Base-by-base conservation (phyloP, 2,888 invertebrate genomes). In the Athripsodes cinereus region DNA sequence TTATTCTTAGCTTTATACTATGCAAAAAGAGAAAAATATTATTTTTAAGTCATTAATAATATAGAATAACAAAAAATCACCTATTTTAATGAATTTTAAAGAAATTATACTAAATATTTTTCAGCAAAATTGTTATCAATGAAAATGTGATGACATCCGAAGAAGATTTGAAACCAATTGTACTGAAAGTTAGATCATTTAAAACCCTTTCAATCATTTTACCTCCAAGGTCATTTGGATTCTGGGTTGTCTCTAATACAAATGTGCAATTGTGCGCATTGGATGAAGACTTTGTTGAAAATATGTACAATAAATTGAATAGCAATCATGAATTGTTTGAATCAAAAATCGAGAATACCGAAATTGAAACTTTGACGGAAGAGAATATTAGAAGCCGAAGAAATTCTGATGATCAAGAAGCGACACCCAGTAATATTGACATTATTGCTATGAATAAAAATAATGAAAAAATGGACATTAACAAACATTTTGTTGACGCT, bases 171-270 rank as follows among this genome's bases (percentile, higher is more conserved):
- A 74, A 79, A 60, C 81, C 84, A 2, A 69, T 77, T 52, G 72
- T 85, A 48, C 77, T 75, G 65, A 72, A 72, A 2, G 78, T 80
- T 18, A 69, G 81, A 57, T 76, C 80, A 5, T 78, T 76, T 58
- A 75, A 78, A 66, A 76, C 80, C 0, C 66, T 87, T 2, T 72
- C 80, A 6, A 69, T 90, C 16, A 77, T 77, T 49, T 68, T 88
- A 2, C 87, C 88, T 1, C 75, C 85, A 0, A 81, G 81, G 66
- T 84, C 86, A 0, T 82, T 90, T 49, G 87, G 84, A 0, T 90
- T 90, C 69, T 90, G 88, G 84, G 85, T 89, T 0, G 68, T 90
- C 11, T 85, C 88, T 0, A 81, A 80, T 54, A 82, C 86, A 0
- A 80, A 83, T 67, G 72, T 85, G 21, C 76, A 81, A 53, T 81